Evolutionary conservation across 2,797 vertebrate genomes (phyloP).

Genomic region (Erpetoichthys calabaricus): DNA sequence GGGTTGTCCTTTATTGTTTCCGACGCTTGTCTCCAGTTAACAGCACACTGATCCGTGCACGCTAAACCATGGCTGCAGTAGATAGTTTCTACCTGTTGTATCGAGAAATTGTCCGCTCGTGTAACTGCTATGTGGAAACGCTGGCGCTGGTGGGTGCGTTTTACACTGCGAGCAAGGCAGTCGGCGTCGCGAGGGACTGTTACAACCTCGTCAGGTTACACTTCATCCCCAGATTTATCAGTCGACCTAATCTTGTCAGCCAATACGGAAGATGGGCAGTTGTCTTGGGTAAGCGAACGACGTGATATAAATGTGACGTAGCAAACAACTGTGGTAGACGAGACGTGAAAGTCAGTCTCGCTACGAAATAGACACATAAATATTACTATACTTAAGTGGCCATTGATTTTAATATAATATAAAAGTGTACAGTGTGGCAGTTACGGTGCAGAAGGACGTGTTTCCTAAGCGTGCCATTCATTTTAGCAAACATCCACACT

Average conservation of each 20-base stretch:
- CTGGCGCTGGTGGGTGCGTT: conserved; percentile 76
- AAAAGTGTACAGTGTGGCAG: no score
- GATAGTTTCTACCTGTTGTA: conserved; percentile 81
- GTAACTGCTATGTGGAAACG: conserved; percentile 61
- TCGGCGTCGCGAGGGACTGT: conserved; percentile 48
- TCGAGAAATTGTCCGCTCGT: conserved; percentile 69
- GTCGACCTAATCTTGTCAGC: conserved; percentile 45
- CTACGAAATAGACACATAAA: no score
- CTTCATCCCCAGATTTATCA: conserved; percentile 60
- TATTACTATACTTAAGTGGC: no score
- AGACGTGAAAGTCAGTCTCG: neutral
- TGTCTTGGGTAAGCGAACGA: conserved; percentile 59
- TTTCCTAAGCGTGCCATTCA: no score
- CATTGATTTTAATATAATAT: no score
- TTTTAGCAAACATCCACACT: no score
- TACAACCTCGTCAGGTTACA: conserved; percentile 64
- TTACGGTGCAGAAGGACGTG: no score
- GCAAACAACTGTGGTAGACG: neutral
- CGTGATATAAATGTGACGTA: neutral
- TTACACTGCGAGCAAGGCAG: conserved; percentile 57
- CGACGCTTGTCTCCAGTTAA: neutral
- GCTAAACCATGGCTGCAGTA: conserved; percentile 77
- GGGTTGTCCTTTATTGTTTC: neutral
- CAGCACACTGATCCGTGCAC: neutral
- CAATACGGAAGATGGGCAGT: conserved; percentile 82